These are phyloP conservation scores for Nemopilema nomurai DNA, from an alignment of 30 jellyfish, hydroid and myxozoan species.

Conservation along the genomic window DNA sequence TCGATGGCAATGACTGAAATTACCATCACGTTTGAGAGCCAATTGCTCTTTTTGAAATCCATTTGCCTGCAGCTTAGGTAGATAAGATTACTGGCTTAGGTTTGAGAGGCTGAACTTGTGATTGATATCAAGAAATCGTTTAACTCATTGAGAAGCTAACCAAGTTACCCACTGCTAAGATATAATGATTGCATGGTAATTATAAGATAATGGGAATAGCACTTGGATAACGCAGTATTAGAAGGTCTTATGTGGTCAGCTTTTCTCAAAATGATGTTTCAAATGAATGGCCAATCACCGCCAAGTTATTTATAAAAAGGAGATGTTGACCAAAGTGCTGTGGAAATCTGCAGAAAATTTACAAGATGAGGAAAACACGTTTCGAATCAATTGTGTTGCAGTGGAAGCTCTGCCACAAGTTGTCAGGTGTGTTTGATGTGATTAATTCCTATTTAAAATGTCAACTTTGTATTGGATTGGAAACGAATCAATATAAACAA, in stretches of 20 bases:
- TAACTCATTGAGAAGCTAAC: constrained; percentile 22
- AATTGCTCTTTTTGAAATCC: constrained; percentile 44
- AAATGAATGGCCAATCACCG: constrained; percentile 46
- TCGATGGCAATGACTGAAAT: constrained; percentile 37
- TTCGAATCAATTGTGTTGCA: constrained; percentile 7
- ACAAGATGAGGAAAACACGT: constrained; percentile 55
- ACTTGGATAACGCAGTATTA: constrained; percentile 42
- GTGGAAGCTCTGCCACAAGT: constrained; percentile 42
- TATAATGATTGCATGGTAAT: constrained; percentile 35
- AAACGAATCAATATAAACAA: constrained; percentile 17
- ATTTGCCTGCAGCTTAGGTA: constrained; percentile 37
- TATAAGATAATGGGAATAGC: constrained; percentile 58
- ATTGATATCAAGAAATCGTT: constrained; percentile 30
- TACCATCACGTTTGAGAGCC: constrained; percentile 44
- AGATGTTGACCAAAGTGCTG: constrained; percentile 52
- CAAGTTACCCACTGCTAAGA: constrained; percentile 46
- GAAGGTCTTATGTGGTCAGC: constrained; percentile 21
- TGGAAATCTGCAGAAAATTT: constrained; percentile 31
- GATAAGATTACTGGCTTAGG: constrained; percentile 40
- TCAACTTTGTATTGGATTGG: constrained; percentile 44
- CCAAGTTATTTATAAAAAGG: constrained; percentile 21
- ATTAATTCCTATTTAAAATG: constrained; percentile 37
- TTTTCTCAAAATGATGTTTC: constrained; percentile 29
- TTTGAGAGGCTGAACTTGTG: constrained; percentile 30
- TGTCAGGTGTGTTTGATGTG: constrained; percentile 43